Base-by-base conservation (phyloP, 2,113 vertebrate species). In the Micromys minutus region DNA sequence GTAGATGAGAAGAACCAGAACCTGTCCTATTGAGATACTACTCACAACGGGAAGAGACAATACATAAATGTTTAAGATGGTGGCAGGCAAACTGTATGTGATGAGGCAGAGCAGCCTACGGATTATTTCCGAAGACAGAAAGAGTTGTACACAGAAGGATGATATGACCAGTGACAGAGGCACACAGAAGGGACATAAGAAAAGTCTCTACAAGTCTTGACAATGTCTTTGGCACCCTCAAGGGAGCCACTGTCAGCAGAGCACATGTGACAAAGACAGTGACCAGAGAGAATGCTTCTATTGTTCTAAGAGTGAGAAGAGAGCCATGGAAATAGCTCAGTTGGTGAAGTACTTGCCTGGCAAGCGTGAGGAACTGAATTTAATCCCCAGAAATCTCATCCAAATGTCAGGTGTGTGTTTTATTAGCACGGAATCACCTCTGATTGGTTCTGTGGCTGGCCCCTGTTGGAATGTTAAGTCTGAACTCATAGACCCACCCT, bases 201-300 rank as follows among this genome's bases (percentile, higher is more conserved):
- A 50, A 0, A 0, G 50, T 67, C 24, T 83, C 67, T 67, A 57
- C 7, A 36, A 10, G 47, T 10, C 50, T 26, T 61, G 87, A 6
- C 67, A 13, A 0, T 0, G 24, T 31, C 5, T 59, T 55, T n/a
- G 17, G 7, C 50, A 9, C 6, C 21, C 10, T 63, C 65, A 61
- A 67, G 15, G 31, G 31, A 65, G 12, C 10, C 7, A 17, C 7
- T 22, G 19, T 67, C 10, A 1, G 55, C 26, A n/a, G 45, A 75
- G 15, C 2, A 0, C 0, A 2, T 15, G 29, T 0, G 0, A 47
- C 61, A 47, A 31, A 19, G 26, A 57, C 9, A 36, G 7, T 2
- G 12, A 57, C 26, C 39, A 34, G 24, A n/a, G 71, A 87, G 39
- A 63, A 39, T 61, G 87, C 77, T 47, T 47, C 29, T 50, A 84